Percentiles rank a stretch among this genome's conserved stretches.
Evolutionary conservation across 2,113 vertebrate species (phyloP).

Genomic region (Crotophaga sulcirostris): DNA sequence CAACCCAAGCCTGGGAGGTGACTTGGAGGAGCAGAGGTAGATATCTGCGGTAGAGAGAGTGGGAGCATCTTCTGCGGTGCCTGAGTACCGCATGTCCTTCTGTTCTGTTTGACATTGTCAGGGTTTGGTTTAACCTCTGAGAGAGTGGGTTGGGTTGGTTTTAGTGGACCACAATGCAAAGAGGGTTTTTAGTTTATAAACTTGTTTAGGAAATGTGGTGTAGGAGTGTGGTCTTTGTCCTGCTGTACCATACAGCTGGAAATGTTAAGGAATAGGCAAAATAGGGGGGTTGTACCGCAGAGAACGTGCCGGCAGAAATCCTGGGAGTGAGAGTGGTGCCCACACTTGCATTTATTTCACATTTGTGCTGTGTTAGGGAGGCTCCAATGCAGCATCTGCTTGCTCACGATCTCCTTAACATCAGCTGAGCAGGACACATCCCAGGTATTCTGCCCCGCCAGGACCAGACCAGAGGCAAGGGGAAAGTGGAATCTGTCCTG

Average conservation of each 20-base stretch:
- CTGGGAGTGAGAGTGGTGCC: background rate
- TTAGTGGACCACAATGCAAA: background rate
- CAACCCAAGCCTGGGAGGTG: background rate
- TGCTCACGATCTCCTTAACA: fast-evolving
- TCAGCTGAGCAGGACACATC: fast-evolving
- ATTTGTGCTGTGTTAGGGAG: background rate
- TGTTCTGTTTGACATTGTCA: fast-evolving
- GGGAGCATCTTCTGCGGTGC: background rate
- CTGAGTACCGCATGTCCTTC: fast-evolving
- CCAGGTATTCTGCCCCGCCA: background rate
- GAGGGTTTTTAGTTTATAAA: background rate
- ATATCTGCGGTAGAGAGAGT: fast-evolving
- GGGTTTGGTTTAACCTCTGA: background rate
- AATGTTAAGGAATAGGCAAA: background rate
- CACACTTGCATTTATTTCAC: fast-evolving
- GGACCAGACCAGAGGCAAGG: background rate
- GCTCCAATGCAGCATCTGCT: background rate
- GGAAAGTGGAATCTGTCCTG: background rate
- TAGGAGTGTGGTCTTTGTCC: fast-evolving
- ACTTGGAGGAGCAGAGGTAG: fast-evolving
- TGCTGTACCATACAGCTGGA: background rate
- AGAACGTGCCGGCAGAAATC: fast-evolving
- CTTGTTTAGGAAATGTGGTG: fast-evolving
- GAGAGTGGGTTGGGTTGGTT: fast-evolving
- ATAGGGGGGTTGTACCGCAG: fast-evolving